Percentiles rank a stretch among this genome's conserved stretches.
These are phyloP conservation scores for Artemisiospiza belli DNA, from an alignment of 2,113 vertebrate species.

Conservation along the genomic window DNA sequence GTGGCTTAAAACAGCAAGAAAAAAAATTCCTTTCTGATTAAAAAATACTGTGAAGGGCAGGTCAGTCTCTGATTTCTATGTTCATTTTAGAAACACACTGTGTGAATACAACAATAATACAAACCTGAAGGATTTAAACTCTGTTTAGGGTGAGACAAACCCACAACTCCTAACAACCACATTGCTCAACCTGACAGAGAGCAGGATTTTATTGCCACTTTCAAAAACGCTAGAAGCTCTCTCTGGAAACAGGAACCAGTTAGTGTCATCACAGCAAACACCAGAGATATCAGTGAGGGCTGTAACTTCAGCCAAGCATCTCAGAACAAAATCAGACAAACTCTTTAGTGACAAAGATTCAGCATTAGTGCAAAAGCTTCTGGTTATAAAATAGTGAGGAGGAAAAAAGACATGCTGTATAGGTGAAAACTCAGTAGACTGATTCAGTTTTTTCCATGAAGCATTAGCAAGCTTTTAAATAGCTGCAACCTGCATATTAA, in stretches of 20 bases:
- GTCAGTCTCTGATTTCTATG: background rate
- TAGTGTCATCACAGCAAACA: background rate
- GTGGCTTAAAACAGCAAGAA: background rate
- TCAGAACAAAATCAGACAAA: background rate
- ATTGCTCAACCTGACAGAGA: background rate
- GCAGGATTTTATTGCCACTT: background rate
- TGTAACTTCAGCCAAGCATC: background rate
- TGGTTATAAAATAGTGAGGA: background rate
- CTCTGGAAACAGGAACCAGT: background rate
- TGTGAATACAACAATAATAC: background rate
- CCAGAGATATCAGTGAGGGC: background rate
- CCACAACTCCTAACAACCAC: background rate
- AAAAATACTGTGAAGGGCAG: background rate
- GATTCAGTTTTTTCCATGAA: slow-evolving; percentile 10
- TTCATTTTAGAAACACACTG: background rate
- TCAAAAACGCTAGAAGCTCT: background rate
- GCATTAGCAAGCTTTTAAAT: slow-evolving; percentile 50
- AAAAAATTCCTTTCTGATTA: background rate
- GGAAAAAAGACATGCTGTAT: background rate
- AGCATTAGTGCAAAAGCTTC: background rate
- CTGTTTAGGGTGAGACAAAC: background rate
- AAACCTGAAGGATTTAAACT: background rate
- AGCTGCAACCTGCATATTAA: slow-evolving; percentile 56
- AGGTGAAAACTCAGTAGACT: slow-evolving; percentile 1
- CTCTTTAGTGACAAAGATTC: background rate